These are phyloP conservation scores for Sarotherodon lohbergeri DNA, from an alignment of 2,113 vertebrate species.

Conservation along the genomic window DNA sequence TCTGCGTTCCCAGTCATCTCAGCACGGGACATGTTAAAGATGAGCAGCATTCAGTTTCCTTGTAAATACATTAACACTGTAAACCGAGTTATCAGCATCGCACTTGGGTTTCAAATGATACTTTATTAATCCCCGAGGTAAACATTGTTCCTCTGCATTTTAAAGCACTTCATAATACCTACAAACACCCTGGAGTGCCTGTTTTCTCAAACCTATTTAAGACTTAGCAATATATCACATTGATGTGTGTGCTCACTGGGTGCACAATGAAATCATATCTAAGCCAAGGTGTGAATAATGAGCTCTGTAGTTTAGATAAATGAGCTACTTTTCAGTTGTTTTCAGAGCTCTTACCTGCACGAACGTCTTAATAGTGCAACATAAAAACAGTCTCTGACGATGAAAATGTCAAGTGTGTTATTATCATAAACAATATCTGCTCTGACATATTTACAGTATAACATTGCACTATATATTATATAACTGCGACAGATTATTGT, in stretches of 20 bases:
- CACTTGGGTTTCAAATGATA: not conserved
- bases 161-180: not conserved
- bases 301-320: not conserved
- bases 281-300: not conserved
- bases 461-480: not conserved
- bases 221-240: not conserved
- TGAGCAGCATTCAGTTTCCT: not conserved
- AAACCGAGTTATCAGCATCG: not conserved
- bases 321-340: not conserved
- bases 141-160: not conserved
- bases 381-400: not conserved
- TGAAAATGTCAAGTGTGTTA: not conserved
- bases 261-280: not conserved
- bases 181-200: not conserved
- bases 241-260: not conserved
- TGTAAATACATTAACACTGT: not conserved
- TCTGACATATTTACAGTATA: not conserved
- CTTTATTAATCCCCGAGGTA: not conserved
- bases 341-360: not conserved
- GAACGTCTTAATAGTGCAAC: not conserved
- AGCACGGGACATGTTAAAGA: not conserved
- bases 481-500: not conserved
- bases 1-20: not conserved
- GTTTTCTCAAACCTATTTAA: not conserved
- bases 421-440: not conserved